These are phyloP conservation scores for Anthoscopus minutus DNA, from an alignment of 2,113 vertebrate genomes.

Conservation along the genomic window DNA sequence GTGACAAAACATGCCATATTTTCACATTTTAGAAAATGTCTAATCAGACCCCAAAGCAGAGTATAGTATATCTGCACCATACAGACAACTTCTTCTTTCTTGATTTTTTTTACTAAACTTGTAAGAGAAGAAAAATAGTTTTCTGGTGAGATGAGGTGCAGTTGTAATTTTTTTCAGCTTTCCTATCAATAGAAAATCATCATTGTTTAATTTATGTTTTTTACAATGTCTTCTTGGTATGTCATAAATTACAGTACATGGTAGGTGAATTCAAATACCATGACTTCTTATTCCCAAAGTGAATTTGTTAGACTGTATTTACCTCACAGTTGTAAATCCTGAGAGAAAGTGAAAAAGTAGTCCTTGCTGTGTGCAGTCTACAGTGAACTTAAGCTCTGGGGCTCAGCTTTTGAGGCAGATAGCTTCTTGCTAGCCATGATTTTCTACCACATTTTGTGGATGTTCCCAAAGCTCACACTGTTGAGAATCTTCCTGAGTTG, in stretches of 20 bases:
- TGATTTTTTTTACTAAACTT: neutral
- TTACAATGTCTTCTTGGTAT: neutral
- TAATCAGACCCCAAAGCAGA: neutral
- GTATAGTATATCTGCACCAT: neutral
- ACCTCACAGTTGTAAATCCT: neutral
- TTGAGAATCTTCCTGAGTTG: neutral
- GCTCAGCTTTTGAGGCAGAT: neutral
- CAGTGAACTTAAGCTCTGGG: neutral
- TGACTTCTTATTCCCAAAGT: neutral
- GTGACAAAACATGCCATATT: slow-evolving; percentile 23
- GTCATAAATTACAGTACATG: neutral
- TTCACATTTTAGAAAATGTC: neutral
- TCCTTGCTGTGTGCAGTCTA: neutral
- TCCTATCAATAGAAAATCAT: neutral
- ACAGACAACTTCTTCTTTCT: neutral
- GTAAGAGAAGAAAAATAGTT: neutral
- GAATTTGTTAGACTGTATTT: neutral
- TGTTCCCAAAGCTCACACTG: neutral
- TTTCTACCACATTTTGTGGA: neutral
- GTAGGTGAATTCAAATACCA: neutral
- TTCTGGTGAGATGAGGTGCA: rapidly evolving
- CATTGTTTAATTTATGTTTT: neutral
- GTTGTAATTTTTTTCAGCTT: neutral
- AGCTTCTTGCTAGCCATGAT: neutral
- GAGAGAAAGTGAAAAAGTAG: neutral